Base-by-base conservation (phyloP, 2,888 invertebrate genomes). In the Chloroclysta siterata region DNA sequence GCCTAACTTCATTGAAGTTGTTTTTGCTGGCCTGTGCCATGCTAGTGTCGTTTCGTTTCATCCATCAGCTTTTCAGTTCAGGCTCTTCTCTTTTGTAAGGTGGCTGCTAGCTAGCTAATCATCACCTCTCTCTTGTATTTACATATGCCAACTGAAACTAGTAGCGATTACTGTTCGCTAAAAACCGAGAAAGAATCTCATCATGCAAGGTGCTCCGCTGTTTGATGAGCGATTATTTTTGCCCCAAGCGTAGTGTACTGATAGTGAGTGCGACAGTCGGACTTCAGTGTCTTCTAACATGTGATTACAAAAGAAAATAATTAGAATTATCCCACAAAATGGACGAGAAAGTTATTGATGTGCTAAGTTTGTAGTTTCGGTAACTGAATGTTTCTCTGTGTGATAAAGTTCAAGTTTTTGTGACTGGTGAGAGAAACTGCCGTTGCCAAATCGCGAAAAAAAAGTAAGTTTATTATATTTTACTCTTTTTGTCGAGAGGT, bases 301-400 rank as follows among this genome's bases (percentile, higher is more conserved):
- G 90, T 90, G 88, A 90, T 87, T 84, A 76, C 64, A 77, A 84
- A 86, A 87, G 86, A 88, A 85, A 89, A 87, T 87, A 84, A 76
- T 82, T 81, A 79, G 80, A 69, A 82, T 82, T 78, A 81, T 73
- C 78, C 75, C 76, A 80, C 84, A 87, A 87, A 85, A 89, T 89
- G 89, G 87, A 87, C 87, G 84, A 84, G 81, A 87, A 84, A 83
- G 73, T 78, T 82, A 36, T 28, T 56, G 41, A 11, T 56, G 14
- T 7, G 48, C 15, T 14, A 13, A 33, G 22, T 51, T 11, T 41
- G 6, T 41, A 56, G 2, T 56, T 41, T 41, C 17, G 15, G 3
- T 85, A 78, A 81, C 68, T 75, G 61, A 69, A 68, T 73, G 72
- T 68, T 63, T 76, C 78, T 72, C 15, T 15, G 51, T 51, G 47